Conservation (phyloP, 92 coral and sea anemone species). For the Montipora capitata region DNA sequence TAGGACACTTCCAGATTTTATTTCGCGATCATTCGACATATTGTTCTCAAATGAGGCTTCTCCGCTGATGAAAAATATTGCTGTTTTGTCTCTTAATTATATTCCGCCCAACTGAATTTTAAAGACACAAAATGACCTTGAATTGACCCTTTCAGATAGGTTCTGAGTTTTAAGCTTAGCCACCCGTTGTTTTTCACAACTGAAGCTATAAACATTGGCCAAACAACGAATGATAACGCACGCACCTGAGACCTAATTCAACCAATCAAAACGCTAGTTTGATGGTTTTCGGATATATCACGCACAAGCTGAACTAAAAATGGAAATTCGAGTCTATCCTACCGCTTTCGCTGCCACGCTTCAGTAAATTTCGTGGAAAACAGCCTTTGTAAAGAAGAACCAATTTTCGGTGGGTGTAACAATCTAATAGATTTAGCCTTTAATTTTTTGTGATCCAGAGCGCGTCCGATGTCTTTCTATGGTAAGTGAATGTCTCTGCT, state of each 20-base stretch:
- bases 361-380: conserved; percentile 15
- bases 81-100: neutral
- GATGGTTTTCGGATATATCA: conserved; percentile 9
- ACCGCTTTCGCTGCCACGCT: conserved; percentile 16
- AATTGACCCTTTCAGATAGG: neutral
- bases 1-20: too few species aligned
- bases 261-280: conserved; percentile 31
- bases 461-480: neutral
- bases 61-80: too few species aligned
- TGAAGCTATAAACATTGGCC: neutral
- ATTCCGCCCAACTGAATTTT: neutral
- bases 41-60: neutral
- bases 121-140: neutral
- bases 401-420: neutral
- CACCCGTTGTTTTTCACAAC: conserved; percentile 30
- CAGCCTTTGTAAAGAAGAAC: conserved; percentile 14
- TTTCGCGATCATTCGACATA: neutral
- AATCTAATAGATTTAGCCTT: too few species aligned
- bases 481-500: neutral
- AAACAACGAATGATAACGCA: neutral
- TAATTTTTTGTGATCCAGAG: neutral
- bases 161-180: neutral
- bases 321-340: conserved; percentile 30
- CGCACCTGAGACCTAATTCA: neutral
- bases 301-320: neutral